phyloP scores from a whole-genome alignment of 2,888 invertebrate species.

The Bibio marci region DNA sequence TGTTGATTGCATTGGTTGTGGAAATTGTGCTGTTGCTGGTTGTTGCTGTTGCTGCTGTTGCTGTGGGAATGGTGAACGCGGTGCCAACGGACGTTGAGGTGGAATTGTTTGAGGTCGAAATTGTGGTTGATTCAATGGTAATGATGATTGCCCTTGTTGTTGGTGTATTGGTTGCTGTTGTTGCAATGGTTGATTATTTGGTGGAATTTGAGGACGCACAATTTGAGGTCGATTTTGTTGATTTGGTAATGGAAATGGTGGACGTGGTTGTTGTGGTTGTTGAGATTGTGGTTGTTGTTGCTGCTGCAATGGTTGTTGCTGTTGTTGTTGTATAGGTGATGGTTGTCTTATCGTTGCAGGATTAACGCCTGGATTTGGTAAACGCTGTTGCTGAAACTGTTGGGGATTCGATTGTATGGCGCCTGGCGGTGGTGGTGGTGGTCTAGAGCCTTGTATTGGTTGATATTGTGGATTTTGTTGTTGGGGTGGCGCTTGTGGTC shows the following conservation, averaged over 20 bases:
- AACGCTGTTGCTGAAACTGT: neutral
- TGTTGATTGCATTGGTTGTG: too few relatives aligned
- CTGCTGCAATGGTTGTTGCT: neutral
- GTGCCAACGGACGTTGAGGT: too few relatives aligned
- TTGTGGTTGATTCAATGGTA: neutral
- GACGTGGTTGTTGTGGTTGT: neutral
- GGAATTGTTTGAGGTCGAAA: neutral
- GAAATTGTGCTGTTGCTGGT: too few relatives aligned
- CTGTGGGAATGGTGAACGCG: too few relatives aligned
- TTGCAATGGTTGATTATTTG: neutral
- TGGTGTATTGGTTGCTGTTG: constrained; percentile 1
- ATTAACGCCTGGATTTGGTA: neutral
- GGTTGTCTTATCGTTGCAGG: constrained; percentile 1
- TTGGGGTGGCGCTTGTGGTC: neutral
- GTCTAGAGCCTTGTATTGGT: neutral
- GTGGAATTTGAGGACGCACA: neutral
- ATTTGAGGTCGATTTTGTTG: neutral
- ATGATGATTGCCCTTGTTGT: neutral
- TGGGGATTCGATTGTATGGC: neutral
- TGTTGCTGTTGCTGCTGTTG: too few relatives aligned
- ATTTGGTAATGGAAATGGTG: neutral
- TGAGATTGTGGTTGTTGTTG: neutral
- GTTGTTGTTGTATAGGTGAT: neutral
- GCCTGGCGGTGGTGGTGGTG: neutral
- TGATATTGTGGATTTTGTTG: neutral